Evolutionary conservation across 2,888 invertebrate species (phyloP).

Genomic region (Drosophila basisetae): DNA sequence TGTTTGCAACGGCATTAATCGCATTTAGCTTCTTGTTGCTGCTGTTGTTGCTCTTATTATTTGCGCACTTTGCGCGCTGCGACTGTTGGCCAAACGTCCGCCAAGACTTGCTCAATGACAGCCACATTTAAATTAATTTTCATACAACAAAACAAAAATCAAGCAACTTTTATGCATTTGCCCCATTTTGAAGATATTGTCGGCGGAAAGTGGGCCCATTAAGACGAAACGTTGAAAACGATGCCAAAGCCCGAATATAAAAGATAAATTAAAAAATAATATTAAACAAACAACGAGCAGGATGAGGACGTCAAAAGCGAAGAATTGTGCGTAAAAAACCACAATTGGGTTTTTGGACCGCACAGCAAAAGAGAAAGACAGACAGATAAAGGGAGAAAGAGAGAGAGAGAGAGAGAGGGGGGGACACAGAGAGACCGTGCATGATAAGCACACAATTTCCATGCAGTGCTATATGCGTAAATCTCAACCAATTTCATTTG

Average conservation of each 20-base stretch:
- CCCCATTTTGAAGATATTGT: constrained; percentile 37
- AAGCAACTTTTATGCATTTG: constrained; percentile 47
- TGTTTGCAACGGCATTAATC: constrained; percentile 14
- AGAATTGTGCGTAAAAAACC: constrained; percentile 78
- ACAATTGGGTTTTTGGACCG: constrained; percentile 70
- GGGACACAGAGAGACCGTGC: not conserved
- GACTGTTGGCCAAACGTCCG: constrained; percentile 11
- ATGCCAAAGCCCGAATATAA: constrained; percentile 66
- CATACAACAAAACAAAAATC: constrained; percentile 50
- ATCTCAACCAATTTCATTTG: constrained; percentile 67
- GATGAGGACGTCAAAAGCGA: constrained; percentile 53
- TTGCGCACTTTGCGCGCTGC: constrained; percentile 6
- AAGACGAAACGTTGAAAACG: constrained; percentile 51
- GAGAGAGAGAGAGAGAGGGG: not conserved
- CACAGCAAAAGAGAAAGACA: not conserved
- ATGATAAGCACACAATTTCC: constrained; percentile 11
- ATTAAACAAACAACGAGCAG: constrained; percentile 52
- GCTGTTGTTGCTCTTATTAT: constrained; percentile 11
- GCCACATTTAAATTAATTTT: constrained; percentile 77
- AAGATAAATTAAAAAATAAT: constrained; percentile 80
- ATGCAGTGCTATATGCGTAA: constrained; percentile 68
- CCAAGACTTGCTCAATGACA: constrained; percentile 28
- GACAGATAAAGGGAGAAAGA: not conserved
- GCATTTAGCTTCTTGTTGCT: not conserved
- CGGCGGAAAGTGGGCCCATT: constrained; percentile 53